Evolutionary conservation across 2,797 vertebrate genomes (phyloP), one percentile per base, ranked within the genome.

Genomic region (Ibycter americanus): DNA sequence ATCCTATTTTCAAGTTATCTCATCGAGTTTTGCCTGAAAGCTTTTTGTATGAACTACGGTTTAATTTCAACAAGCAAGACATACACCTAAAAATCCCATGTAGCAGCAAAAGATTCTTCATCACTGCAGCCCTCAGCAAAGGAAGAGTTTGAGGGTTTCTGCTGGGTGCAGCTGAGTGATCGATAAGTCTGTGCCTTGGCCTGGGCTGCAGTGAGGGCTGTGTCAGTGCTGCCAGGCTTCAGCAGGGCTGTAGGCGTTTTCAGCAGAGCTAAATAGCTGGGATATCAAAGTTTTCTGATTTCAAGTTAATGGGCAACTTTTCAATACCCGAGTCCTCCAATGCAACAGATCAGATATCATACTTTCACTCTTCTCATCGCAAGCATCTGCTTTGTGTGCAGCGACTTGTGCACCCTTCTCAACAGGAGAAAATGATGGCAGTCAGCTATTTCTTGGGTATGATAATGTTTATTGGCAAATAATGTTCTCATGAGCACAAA

Each of bases 371-470:
- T 58, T 80, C 70, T 25, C 16, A 32, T 46, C 4, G 0, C 26
- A 66, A 82, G 58, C 32, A 8, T 74, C 67, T 67, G 61, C 73
- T 29, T 74, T 23, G 23, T 51, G 46, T 63, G 32, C 76, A 61
- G 56, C 2, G 7, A 49, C 54, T 71, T 63, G 32, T n/a, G 51
- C 22, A 26, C 44, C 4, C 59, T 87, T 22, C 38, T 58, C 68
- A 44, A 42, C 0, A 67, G 68, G 66, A 91, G 58, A 89, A 82
- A 61, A 85, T 21, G 0, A 78, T 56, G 67, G 51, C 47, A 62
- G 80, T 40, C 59, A 93, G 63, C 29, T 92, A 29, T 93, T 94
- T 85, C 89, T 93, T 96, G 94, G 85, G 74, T 26, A 32, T 8
- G 3, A 18, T 21, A 32, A 5, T 61, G 52, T 78, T 93, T 94